Conservation (phyloP, 1,140 invertebrate genomes). For the Heliothis virescens region DNA sequence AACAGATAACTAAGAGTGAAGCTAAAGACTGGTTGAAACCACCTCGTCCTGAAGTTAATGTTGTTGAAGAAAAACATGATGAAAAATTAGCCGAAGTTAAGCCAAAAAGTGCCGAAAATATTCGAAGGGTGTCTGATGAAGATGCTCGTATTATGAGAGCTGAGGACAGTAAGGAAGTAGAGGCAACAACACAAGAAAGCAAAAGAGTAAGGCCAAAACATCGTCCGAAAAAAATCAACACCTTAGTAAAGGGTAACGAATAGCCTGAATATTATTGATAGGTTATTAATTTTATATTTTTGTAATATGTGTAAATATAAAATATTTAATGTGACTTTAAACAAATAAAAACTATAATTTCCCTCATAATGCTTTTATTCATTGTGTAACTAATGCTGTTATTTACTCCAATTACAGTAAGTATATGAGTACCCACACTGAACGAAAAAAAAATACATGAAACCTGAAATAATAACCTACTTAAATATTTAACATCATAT, state of each 20-base stretch:
- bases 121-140: neutral
- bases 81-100: neutral
- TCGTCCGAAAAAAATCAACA: neutral
- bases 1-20: conserved; percentile 76
- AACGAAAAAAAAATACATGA: no score
- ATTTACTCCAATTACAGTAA: no score
- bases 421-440: no score
- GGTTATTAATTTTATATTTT: no score
- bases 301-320: no score
- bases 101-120: conserved; percentile 2
- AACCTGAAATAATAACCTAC: no score
- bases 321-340: no score
- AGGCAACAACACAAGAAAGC: neutral
- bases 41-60: conserved; percentile 10
- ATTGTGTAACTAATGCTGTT: no score
- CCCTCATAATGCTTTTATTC: no score
- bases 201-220: neutral
- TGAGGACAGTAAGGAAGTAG: neutral
- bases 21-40: conserved; percentile 73
- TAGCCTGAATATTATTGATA: neutral
- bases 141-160: neutral
- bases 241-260: neutral
- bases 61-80: neutral
- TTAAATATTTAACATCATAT: no score
- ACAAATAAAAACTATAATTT: no score